Evolutionary conservation across 2,113 vertebrate species (phyloP), one percentile per base, ranked within the genome.

Genomic region (Sciurus niger): DNA sequence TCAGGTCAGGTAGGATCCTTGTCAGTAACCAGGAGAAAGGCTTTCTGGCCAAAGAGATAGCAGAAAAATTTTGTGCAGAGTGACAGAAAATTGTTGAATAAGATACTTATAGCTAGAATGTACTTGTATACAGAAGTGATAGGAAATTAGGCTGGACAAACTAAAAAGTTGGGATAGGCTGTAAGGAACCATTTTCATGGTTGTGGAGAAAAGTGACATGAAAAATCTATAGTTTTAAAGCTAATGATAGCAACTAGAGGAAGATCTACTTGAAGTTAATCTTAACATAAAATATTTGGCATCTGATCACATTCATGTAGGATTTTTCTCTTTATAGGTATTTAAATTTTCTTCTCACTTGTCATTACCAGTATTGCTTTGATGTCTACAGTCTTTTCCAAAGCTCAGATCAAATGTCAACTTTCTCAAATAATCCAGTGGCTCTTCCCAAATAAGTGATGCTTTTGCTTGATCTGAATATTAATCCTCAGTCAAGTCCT

Each of bases 311-410:
- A 83, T 51, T 92, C 65, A 24, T 77, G 4, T 65, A 78, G 37
- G 7, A 63, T 58, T 86, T 79, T 86, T 73, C 43, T 78, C 13
- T 65, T 74, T 67, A 37, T 73, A 72, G 28, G 58, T 89, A 79
- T 13, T 76, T 95, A 76, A 48, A 30, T 67, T 83, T 87, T 85
- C 63, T 91, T 96, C 60, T 79, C 30, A 58, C 53, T 67, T 88
- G 37, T 68, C 87, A 67, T 78, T 77, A 93, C 12, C 63, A 95
- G 9, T 90, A 91, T 84, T 84, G 24, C 40, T 95, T 95, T 48
- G 18, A 82, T 78, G 16, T 82, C 70, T 90, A 67, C 80, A 83
- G n/a, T 87, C 63, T 84, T 78, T 46, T 84, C 20, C 14, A 74
- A 89, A 78, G 18, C 88, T 16, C 65, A 92, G 8, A 68, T 84